phyloP scores from a whole-genome alignment of 2,797 vertebrate genomes.

The Carcharodon carcharias region DNA sequence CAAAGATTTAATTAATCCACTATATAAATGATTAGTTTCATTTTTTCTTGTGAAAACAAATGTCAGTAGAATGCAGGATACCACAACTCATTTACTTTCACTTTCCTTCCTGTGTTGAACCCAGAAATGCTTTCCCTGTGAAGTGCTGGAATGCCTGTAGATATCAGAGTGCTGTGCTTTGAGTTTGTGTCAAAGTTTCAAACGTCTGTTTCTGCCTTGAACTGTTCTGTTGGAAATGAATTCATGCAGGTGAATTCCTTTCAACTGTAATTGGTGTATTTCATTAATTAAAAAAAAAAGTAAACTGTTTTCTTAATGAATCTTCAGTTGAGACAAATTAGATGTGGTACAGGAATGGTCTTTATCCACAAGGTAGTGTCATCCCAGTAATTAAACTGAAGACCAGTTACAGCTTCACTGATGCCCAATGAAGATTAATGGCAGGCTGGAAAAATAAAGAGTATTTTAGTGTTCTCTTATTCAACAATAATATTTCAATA shows the following conservation, averaged over 20 bases:
- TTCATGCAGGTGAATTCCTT: not conserved
- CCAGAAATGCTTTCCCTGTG: not conserved
- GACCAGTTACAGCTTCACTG: not conserved
- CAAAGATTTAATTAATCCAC: not conserved
- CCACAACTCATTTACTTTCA: not conserved
- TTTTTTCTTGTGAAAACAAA: not conserved
- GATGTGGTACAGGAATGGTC: not conserved
- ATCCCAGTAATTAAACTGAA: not conserved
- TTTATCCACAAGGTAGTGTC: not conserved
- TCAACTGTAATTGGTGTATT: not conserved
- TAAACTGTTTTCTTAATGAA: not conserved
- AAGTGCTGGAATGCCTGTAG: not conserved
- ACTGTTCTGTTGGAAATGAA: not conserved
- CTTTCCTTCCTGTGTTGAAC: not conserved
- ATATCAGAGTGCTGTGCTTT: not conserved
- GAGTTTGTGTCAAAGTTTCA: not conserved
- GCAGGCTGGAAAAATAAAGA: not conserved
- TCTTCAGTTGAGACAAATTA: not conserved
- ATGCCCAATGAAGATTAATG: not conserved
- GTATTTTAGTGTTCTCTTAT: not conserved
- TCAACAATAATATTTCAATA: not conserved
- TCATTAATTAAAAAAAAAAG: not conserved
- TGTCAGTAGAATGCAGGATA: not conserved
- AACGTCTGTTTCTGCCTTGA: not conserved
- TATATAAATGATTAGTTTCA: not conserved